Percentiles rank a stretch among this genome's conserved stretches.
Conservation (phyloP, 2,888 invertebrate species). For the Drosophila lutescens region DNA sequence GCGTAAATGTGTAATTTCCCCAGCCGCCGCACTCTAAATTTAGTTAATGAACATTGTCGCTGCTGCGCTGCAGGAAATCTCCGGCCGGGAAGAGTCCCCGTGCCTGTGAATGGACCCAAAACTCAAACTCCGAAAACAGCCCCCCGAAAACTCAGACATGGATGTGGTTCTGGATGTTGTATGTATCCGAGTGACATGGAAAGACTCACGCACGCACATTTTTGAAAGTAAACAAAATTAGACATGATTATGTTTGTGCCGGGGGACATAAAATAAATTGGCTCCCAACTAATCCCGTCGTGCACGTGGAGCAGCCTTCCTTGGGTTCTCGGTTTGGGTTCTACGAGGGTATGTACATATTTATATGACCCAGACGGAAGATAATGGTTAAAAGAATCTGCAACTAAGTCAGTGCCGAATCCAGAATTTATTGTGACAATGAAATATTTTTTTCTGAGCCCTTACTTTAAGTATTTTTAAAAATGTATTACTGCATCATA, state of each 20-base stretch:
- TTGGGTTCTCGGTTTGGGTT: neutral
- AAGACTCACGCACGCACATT: constrained; percentile 72
- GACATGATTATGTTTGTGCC: constrained; percentile 80
- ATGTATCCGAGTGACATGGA: constrained; percentile 23
- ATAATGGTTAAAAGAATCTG: constrained; percentile 4
- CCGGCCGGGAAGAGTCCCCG: constrained; percentile 19
- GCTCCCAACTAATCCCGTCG: constrained; percentile 75
- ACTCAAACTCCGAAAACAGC: constrained; percentile 23
- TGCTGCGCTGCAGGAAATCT: constrained; percentile 25
- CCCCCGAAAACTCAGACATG: constrained; percentile 11
- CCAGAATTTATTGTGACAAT: no score
- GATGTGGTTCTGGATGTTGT: neutral
- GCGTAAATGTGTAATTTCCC: constrained; percentile 69
- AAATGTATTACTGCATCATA: no score
- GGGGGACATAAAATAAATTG: constrained; percentile 78
- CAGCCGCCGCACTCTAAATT: constrained; percentile 76
- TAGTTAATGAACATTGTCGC: constrained; percentile 73
- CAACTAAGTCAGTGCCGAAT: no score
- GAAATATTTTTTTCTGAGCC: no score
- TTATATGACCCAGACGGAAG: neutral
- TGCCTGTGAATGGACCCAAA: constrained; percentile 5
- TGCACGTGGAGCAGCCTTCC: constrained; percentile 57
- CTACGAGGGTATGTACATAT: constrained; percentile 3
- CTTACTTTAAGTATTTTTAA: no score
- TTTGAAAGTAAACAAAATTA: constrained; percentile 80